A percentile compares a stretch with the other conserved stretches of the same genome.
These are phyloP conservation scores for Aphaenogaster rudis DNA, from an alignment of 1,140 invertebrate species.

Conservation along the genomic window DNA sequence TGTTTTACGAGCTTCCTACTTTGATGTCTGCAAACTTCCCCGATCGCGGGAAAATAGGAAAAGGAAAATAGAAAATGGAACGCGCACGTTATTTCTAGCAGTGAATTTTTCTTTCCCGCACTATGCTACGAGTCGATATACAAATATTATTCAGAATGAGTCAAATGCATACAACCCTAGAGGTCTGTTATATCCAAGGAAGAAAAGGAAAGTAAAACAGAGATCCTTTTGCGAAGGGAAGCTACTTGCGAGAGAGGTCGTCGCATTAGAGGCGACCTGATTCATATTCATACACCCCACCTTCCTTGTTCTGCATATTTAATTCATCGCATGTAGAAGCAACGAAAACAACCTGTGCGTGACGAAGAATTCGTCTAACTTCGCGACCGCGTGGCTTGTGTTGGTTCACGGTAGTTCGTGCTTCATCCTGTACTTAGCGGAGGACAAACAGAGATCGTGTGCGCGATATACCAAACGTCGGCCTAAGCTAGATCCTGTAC, in stretches of 20 bases:
- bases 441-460: slow-evolving; percentile 46
- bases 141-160: not conserved
- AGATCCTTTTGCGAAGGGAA: too few relatives aligned
- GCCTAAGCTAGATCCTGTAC: not conserved
- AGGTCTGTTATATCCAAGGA: not conserved
- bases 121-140: not conserved
- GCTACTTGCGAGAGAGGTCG: not conserved
- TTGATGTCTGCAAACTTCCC: slow-evolving; percentile 45
- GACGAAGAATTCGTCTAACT: slow-evolving; percentile 54
- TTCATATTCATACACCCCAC: slow-evolving; percentile 21
- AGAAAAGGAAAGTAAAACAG: not conserved
- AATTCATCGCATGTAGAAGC: slow-evolving; percentile 35
- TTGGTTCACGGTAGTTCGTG: slow-evolving; percentile 20
- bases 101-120: not conserved
- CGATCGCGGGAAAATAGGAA: slow-evolving; percentile 9
- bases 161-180: not conserved
- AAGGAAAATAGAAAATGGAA: slow-evolving; percentile 16
- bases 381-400: not conserved
- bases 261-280: slow-evolving; percentile 2
- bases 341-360: slow-evolving; percentile 50
- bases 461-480: slow-evolving; percentile 30
- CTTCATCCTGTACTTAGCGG: slow-evolving; percentile 19
- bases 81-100: not conserved
- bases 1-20: slow-evolving; percentile 58
- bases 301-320: slow-evolving; percentile 7